A percentile compares a stretch with the other conserved stretches of the same genome.
Conservation (phyloP, 2,888 invertebrate species). For the Aproaerema taeniolella region DNA sequence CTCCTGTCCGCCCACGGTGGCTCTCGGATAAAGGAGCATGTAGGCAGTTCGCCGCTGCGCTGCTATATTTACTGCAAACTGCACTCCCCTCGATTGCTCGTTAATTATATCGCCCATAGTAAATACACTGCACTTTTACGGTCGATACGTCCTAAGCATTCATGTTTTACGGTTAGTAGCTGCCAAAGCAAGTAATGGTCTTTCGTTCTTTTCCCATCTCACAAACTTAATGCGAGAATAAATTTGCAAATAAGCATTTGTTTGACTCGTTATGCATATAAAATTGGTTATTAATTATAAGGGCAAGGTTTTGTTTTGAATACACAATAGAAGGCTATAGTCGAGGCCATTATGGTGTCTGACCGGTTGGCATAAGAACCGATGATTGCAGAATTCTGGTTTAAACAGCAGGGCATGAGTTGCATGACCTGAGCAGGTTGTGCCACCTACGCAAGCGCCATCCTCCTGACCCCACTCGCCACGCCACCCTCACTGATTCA, state of each 20-base stretch:
- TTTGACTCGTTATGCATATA: constrained; percentile 18
- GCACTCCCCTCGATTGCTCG: constrained; percentile 18
- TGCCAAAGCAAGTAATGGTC: neutral
- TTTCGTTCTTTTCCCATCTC: neutral
- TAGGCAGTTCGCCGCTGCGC: constrained; percentile 23
- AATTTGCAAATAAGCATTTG: neutral
- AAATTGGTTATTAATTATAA: constrained; percentile 33
- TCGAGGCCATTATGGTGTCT: constrained; percentile 38
- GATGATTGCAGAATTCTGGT: constrained; percentile 49
- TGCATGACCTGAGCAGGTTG: constrained; percentile 72
- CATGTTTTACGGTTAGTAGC: constrained; percentile 9
- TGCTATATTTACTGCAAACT: constrained; percentile 29
- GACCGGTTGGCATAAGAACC: constrained; percentile 26
- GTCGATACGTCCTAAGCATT: constrained; percentile 4
- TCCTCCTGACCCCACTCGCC: constrained; percentile 51
- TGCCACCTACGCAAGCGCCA: constrained; percentile 53
- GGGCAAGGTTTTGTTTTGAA: no score
- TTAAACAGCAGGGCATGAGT: constrained; percentile 65
- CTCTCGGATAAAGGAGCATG: constrained; percentile 28
- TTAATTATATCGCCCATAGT: constrained; percentile 23
- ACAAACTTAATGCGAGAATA: neutral
- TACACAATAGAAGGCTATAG: no score
- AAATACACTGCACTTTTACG: constrained; percentile 10
- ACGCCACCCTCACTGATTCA: constrained; percentile 29
- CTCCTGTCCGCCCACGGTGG: constrained; percentile 51